Evolutionary conservation across 2,797 vertebrate species (phyloP), one percentile per base, ranked within the genome.

Genomic region (Hydrophis major): DNA sequence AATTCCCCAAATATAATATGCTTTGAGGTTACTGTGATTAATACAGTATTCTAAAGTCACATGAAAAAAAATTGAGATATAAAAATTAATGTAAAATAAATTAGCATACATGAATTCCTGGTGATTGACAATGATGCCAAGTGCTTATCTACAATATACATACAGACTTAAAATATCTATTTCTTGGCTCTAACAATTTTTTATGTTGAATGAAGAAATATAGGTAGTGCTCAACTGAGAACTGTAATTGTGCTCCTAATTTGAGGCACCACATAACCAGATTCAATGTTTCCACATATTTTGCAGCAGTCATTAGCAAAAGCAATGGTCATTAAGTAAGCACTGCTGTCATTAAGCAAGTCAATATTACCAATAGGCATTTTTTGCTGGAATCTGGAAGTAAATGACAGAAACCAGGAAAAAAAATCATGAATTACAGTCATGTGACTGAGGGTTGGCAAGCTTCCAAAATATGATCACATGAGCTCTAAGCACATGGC

Each of bases 181-280:
- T 94, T 95, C 93, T 88, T 95, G 93, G 89, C 83, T 94, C 92
- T 96, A 90, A 95, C 93, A 89, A 91, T 53, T 74, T 93, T 94
- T 93, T 90, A 87, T 93, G 60, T 61, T 95, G 88, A 91, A 94
- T 83, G 92, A 96, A 59, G 63, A 87, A 56, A 50, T 88, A 83
- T 60, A 95, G 66, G n/a, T 74, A 37, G n/a, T 18, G 14, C n/a
- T 18, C 66, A 69, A 32, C 2, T 3, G 16, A 74, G n/a, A 37
- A 74, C 6, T 69, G 2, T 69, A 69, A 69, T 2, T 74, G 66
- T 74, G 16, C 2, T 20, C 66, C 66, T 74, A 74, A 18, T 0
- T 32, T 32, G 66, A 32, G n/a, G n/a, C 16, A 74, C 18, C 66
- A 74, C 6, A 74, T 74, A 32, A 74, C 6, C 14, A 74, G n/a